Evolutionary conservation across 2,888 invertebrate species (phyloP).

Genomic region (Rhogogaster chlorosoma): DNA sequence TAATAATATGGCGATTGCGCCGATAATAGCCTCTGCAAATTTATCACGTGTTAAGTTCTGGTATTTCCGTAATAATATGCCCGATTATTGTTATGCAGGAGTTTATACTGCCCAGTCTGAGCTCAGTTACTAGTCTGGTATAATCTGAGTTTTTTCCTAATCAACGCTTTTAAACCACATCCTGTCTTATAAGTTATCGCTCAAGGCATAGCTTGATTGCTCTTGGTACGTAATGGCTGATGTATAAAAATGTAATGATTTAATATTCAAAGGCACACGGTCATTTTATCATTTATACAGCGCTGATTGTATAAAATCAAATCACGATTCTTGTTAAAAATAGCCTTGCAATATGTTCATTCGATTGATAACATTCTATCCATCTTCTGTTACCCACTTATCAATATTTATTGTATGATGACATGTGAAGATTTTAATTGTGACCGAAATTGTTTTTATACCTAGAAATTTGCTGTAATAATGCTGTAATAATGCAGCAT

Average conservation of each 20-base stretch:
- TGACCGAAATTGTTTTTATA: not conserved
- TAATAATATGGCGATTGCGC: not conserved
- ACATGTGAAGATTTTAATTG: not conserved
- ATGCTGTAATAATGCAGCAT: not conserved
- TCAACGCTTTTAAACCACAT: constrained; percentile 38
- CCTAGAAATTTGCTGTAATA: not conserved
- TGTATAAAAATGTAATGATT: not conserved
- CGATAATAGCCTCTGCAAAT: not conserved
- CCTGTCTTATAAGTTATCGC: constrained; percentile 13
- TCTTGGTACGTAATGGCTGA: not conserved
- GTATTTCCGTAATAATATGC: not conserved
- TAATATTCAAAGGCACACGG: not conserved
- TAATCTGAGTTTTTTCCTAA: not conserved
- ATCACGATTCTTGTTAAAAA: constrained; percentile 4
- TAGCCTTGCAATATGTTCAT: constrained; percentile 25
- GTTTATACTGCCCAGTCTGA: not conserved
- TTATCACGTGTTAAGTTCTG: not conserved
- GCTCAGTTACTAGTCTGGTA: not conserved
- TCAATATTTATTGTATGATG: constrained; percentile 9
- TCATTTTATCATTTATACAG: not conserved
- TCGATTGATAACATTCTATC: constrained; percentile 39
- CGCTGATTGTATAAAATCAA: constrained; percentile 3
- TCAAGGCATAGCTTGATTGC: not conserved
- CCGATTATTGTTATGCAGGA: not conserved
- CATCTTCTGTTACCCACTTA: constrained; percentile 16